Base-by-base conservation (phyloP, 2,888 invertebrate species). In the Cheilosia scutellata region DNA sequence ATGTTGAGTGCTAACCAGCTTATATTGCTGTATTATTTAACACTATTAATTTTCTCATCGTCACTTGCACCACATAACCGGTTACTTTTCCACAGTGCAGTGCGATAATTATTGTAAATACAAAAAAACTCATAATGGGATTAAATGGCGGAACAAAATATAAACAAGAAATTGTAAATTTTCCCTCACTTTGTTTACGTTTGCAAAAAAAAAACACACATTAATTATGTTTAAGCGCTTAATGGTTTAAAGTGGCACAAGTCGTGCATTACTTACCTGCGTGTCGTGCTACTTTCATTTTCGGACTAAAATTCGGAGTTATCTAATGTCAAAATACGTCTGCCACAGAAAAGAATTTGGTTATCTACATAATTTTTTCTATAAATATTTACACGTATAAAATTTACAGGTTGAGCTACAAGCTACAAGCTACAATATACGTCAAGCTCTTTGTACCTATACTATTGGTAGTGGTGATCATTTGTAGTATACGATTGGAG, bases 11-110 rank as follows among this genome's bases (percentile, higher is more conserved):
- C 47, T 33, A 75, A 57, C 49, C n/a, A 29, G 11, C 25, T 47
- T 11, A 29, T 57, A 44, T 31, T 57, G 27, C 44, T 40, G 40
- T 49, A 75, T 58, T 75, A 66, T 65, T 66, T 65, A 75, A 75
- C 47, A 57, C 44, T 42, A 44, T 51, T 66, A 27, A 63, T 55
- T 75, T 57, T 57, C 55, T 37, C 40, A 49, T 31, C 20, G 7
- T 13, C 47, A 25, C 42, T 20, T 42, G 53, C 47, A 57, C 40
- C 37, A 57, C 65, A 20, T 40, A 65, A 65, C 57, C 58, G 49
- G 49, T 66, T 75, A 49, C 47, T 49, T 20, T 11, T 51, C 4
- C 25, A 51, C 3, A 37, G 11, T 51, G 51, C 13, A 27, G 11
- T 51, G 51, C 13, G 13, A 51, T 51, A 49, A 9, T 42, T 42